Evolutionary conservation across 2,888 invertebrate species (phyloP).

Genomic region (Miltochrista miniata): DNA sequence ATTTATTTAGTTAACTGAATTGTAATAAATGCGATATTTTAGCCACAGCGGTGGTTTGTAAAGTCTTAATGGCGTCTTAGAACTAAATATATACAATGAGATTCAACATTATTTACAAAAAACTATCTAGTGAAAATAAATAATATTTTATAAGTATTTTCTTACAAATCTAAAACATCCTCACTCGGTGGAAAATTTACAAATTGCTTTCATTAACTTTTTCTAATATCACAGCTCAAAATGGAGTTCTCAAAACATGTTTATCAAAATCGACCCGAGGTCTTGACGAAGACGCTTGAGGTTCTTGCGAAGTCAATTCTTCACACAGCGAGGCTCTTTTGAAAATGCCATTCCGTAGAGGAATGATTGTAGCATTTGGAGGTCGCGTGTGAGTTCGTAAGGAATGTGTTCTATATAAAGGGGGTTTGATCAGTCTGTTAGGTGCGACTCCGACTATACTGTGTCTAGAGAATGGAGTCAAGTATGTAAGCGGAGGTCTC

Average conservation of each 20-base stretch:
- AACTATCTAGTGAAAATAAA: slow-evolving; percentile 64
- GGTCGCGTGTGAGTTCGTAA: slow-evolving; percentile 59
- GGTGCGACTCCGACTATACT: slow-evolving; percentile 75
- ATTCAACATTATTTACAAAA: slow-evolving; percentile 63
- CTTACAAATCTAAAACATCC: slow-evolving; percentile 35
- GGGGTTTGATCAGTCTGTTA: slow-evolving; percentile 62
- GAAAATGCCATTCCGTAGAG: slow-evolving; percentile 62
- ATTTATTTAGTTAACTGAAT: slow-evolving; percentile 50
- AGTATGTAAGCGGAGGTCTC: slow-evolving; percentile 53
- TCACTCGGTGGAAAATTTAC: slow-evolving; percentile 69
- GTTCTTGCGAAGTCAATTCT: slow-evolving; percentile 35
- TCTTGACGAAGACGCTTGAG: slow-evolving; percentile 42
- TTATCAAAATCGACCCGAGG: slow-evolving; percentile 42
- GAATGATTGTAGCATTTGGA: slow-evolving; percentile 72
- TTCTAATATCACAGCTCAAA: slow-evolving; percentile 78
- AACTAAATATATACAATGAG: slow-evolving; percentile 68
- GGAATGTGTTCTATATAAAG: slow-evolving; percentile 63
- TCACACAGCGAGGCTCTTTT: slow-evolving; percentile 72
- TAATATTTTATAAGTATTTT: slow-evolving; percentile 62
- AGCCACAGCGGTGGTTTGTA: slow-evolving; percentile 36
- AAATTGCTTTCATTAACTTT: slow-evolving; percentile 28
- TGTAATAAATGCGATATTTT: slow-evolving; percentile 67
- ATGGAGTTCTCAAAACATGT: slow-evolving; percentile 73
- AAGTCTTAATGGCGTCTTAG: slow-evolving; percentile 37
- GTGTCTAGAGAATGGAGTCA: slow-evolving; percentile 61